phyloP scores from a whole-genome alignment of 2,888 invertebrate species.

The Yponomeuta evonymella region DNA sequence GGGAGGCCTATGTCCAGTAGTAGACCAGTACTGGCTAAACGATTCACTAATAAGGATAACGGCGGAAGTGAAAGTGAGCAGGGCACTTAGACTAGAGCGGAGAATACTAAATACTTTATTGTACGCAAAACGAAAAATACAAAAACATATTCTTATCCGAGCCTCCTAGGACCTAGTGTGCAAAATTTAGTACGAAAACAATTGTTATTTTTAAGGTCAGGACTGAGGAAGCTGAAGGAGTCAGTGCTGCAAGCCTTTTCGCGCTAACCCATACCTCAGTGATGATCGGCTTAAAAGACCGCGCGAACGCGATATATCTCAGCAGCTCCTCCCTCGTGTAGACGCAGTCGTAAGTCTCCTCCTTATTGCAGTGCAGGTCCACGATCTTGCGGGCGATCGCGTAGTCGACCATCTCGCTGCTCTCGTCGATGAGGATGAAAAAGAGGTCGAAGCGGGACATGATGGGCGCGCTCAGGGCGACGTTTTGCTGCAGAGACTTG shows the following conservation, averaged over 20 bases:
- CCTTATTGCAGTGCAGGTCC: conserved; percentile 92
- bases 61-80: no score
- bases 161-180: no score
- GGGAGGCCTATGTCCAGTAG: no score
- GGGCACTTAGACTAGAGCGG: no score
- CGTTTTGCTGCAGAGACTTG: conserved; percentile 96
- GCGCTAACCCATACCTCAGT: conserved; percentile 74
- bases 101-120: background rate
- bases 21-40: no score
- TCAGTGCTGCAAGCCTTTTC: background rate
- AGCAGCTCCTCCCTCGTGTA: conserved; percentile 94
- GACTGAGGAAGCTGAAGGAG: no score
- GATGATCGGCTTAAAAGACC: conserved; percentile 94
- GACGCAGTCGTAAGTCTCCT: conserved; percentile 84
- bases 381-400: conserved; percentile 97
- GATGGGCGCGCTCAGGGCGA: conserved; percentile 94
- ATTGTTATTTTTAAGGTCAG: no score
- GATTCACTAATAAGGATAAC: no score
- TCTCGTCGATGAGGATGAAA: conserved; percentile 98
- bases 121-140: no score
- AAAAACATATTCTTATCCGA: no score
- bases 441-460: conserved; percentile 99
- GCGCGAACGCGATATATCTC: conserved; percentile 96
- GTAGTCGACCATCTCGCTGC: conserved; percentile 90
- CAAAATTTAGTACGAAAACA: no score